Base-by-base conservation (phyloP, 2,797 vertebrate species). In the Enteromius argenteus region DNA sequence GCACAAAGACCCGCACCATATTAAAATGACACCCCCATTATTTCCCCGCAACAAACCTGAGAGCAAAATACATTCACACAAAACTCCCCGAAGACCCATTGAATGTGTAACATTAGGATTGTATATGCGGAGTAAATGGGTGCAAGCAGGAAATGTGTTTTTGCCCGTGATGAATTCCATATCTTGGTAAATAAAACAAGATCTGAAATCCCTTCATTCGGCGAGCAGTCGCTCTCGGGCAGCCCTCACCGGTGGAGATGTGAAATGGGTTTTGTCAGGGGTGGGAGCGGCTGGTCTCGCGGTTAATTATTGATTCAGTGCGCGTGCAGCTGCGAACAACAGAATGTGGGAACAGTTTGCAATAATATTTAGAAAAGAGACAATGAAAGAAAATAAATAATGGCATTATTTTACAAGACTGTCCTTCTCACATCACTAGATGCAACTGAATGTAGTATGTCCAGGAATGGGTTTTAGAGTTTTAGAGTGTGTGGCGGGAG, bases 251-350 rank as follows among this genome's bases (percentile, higher is more conserved):
- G 81, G 79, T 68, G 73, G 82, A 86, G 81, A 87, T 79, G 66
- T 85, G 84, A 88, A 90, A 93, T 92, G 92, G 92, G 92, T 94
- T 94, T 94, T 95, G 94, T 94, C 93, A 91, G 93, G 92, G 93
- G 91, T 94, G 94, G 94, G 83, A 87, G 86, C 83, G 78, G 90
- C 89, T 89, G 92, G 94, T 92, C 93, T 93, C 89, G 90, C 89
- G 89, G 93, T 96, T 95, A 95, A 96, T 95, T 95, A 95, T 95
- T 93, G 93, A 95, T 94, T 94, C 95, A 85, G 87, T 91, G 91
- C 90, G 92, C 93, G 94, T 93, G 94, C 92, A 93, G 95, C 92
- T 93, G 93, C 90, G 90, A 84, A 74, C 90, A 91, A 93, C 93
- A 93, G 93, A 93, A 94, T 92, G 91, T 92, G 89, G 90, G 89